A percentile compares a stretch with the other conserved stretches of the same genome.
Conservation (phyloP, 1,140 invertebrate genomes). For the Bacillus rossius region DNA sequence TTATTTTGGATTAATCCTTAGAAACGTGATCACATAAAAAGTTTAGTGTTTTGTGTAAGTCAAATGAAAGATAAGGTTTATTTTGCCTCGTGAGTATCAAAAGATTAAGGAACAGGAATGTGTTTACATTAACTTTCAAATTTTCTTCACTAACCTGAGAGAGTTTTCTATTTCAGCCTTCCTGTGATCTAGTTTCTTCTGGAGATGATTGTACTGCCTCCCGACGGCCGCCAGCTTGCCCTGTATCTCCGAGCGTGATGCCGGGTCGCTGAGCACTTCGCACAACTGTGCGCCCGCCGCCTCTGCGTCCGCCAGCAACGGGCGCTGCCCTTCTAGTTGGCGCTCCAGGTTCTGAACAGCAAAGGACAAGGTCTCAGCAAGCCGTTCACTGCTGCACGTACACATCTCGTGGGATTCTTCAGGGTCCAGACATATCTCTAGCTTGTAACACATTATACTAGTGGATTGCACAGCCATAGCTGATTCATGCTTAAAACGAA, state of each 20-base stretch:
- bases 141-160: conserved; percentile 48
- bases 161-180: conserved; percentile 88
- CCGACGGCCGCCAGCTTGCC: conserved; percentile 76
- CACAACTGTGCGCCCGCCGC: conserved; percentile 79
- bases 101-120: not conserved
- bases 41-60: too few relatives aligned
- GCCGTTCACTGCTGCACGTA: too few relatives aligned
- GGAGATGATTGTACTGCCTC: conserved; percentile 77
- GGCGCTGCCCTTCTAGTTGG: conserved; percentile 81
- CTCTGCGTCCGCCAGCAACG: conserved; percentile 80
- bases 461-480: too few relatives aligned
- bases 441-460: too few relatives aligned
- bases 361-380: too few relatives aligned
- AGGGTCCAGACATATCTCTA: too few relatives aligned
- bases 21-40: too few relatives aligned
- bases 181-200: conserved; percentile 82
- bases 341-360: conserved; percentile 64
- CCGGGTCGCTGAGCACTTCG: conserved; percentile 85
- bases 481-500: too few relatives aligned
- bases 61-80: too few relatives aligned
- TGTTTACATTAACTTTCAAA: not conserved
- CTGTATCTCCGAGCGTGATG: conserved; percentile 85
- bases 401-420: too few relatives aligned
- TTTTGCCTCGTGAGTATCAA: not conserved
- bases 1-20: too few relatives aligned